A percentile compares a stretch with the other conserved stretches of the same genome.
Evolutionary conservation across 2,113 vertebrate genomes (phyloP).

Genomic region (Taurulus bubalis): DNA sequence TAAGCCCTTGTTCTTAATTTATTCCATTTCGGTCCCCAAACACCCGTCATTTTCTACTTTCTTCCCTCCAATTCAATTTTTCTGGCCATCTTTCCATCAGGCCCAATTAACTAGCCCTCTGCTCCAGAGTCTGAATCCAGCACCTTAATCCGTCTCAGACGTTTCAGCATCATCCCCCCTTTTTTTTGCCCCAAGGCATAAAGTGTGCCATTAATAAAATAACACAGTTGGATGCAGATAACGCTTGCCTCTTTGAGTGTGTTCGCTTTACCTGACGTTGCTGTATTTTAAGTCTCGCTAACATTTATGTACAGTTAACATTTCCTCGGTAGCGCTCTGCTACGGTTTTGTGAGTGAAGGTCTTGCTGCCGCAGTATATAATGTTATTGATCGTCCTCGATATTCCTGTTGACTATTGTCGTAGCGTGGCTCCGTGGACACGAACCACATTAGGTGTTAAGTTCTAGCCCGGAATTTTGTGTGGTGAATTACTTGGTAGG

Average conservation of each 20-base stretch:
- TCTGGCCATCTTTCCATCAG: conserved; percentile 40
- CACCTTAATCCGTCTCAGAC: conserved; percentile 50
- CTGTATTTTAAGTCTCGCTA: neutral
- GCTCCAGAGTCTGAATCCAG: conserved; percentile 17
- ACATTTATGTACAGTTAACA: too few relatives aligned
- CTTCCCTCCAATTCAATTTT: conserved; percentile 56
- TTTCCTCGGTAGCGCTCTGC: too few relatives aligned
- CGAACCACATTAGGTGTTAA: too few relatives aligned
- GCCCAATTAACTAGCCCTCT: conserved; percentile 56
- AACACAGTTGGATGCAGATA: neutral
- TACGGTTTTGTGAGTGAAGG: neutral
- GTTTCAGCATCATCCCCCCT: conserved; percentile 16
- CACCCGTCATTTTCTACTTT: conserved; percentile 43
- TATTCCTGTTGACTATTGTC: too few relatives aligned
- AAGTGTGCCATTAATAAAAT: neutral
- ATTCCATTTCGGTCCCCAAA: conserved; percentile 57
- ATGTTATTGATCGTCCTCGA: neutral
- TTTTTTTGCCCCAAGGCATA: neutral
- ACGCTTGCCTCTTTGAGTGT: neutral
- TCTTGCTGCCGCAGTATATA: too few relatives aligned
- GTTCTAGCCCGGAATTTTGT: too few relatives aligned
- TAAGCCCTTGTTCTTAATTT: conserved; percentile 50
- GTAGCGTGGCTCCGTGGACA: too few relatives aligned
- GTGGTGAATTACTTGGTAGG: too few relatives aligned
- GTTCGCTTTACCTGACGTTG: neutral